These are phyloP conservation scores for Caenorhabditis doughertyi DNA, from an alignment of 2,888 invertebrate genomes.

Conservation along the genomic window DNA sequence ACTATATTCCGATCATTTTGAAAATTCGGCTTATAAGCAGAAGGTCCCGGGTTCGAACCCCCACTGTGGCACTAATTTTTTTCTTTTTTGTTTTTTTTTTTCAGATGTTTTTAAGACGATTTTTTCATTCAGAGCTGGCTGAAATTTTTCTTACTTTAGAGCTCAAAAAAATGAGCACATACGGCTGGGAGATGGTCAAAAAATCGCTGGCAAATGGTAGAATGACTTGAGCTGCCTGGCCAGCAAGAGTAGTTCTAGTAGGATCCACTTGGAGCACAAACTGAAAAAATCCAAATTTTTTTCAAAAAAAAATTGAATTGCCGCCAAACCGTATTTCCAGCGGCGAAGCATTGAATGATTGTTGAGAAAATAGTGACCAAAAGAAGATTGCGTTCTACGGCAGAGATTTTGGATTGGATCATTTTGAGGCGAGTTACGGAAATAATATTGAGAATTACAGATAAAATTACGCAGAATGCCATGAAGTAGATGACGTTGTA, in stretches of 20 bases:
- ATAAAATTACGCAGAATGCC: slow-evolving; percentile 26
- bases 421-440: slow-evolving; percentile 43
- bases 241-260: slow-evolving; percentile 5
- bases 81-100: no score
- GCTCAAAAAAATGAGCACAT: slow-evolving; percentile 36
- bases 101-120: no score
- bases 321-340: slow-evolving; percentile 37
- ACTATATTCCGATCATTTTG: no score
- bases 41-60: no score
- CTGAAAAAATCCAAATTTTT: slow-evolving; percentile 15
- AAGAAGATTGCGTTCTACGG: slow-evolving; percentile 39
- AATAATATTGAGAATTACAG: slow-evolving; percentile 9
- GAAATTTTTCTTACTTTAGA: slow-evolving; percentile 21
- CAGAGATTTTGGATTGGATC: slow-evolving; percentile 26
- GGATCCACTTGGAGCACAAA: slow-evolving; percentile 45
- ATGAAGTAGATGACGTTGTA: slow-evolving; percentile 46
- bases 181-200: slow-evolving; percentile 45
- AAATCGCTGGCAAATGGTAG: slow-evolving; percentile 53
- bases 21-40: no score
- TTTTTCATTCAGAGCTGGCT: no score
- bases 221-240: slow-evolving; percentile 34
- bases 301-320: background rate
- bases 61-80: no score
- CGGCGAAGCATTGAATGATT: slow-evolving; percentile 39
- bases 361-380: slow-evolving; percentile 35